These are phyloP conservation scores for Drosophila mayri DNA, from an alignment of 1,140 invertebrate species.

Conservation along the genomic window DNA sequence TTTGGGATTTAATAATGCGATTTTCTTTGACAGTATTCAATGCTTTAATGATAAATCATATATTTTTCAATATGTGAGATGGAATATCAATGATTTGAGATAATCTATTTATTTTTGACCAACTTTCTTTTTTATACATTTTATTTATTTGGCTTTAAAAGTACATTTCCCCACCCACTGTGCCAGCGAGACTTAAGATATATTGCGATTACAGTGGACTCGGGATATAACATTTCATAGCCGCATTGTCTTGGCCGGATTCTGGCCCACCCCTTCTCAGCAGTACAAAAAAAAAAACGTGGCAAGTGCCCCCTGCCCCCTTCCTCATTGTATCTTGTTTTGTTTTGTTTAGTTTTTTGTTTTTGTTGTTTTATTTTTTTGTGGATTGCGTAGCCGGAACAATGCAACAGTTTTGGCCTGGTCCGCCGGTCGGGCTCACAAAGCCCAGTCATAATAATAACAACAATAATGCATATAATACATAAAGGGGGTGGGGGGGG, in stretches of 20 bases:
- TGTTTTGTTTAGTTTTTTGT: constrained; percentile 5
- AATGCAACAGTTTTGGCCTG: constrained; percentile 61
- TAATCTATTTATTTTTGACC: too few species aligned
- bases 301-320: constrained; percentile 10
- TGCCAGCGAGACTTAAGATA: constrained; percentile 6
- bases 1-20: too few species aligned
- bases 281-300: constrained; percentile 36
- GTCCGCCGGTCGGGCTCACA: constrained; percentile 37
- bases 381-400: constrained; percentile 39
- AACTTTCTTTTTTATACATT: too few species aligned
- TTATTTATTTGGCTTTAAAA: too few species aligned
- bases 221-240: constrained; percentile 46
- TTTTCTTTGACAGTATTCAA: too few species aligned
- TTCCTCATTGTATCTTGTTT: constrained; percentile 23
- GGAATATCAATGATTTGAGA: too few species aligned
- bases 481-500: constrained; percentile 45
- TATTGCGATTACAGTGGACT: constrained; percentile 43
- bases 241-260: constrained; percentile 29
- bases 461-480: constrained; percentile 17
- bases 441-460: constrained; percentile 27
- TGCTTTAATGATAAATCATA: too few species aligned
- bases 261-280: not conserved
- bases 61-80: too few species aligned
- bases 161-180: not conserved
- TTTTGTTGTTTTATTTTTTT: constrained; percentile 4